Evolutionary conservation across 2,797 vertebrate genomes (phyloP), one percentile per base, ranked within the genome.

Genomic region (Picus viridis): DNA sequence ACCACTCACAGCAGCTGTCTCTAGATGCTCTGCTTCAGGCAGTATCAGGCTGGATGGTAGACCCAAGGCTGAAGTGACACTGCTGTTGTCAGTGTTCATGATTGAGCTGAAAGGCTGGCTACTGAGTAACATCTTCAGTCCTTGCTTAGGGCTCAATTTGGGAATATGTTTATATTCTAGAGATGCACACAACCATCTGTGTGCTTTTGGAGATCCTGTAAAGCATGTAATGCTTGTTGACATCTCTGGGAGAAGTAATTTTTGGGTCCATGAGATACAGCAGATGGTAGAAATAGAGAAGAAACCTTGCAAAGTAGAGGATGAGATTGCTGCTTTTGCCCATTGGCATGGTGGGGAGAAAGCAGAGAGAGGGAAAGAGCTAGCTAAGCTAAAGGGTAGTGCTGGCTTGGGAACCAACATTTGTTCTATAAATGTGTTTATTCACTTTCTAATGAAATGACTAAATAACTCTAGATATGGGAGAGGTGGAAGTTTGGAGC

Each of bases 271-370:
- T 24, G 45, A 57, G 41, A 7, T 39, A 12, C 9, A 68, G 27
- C 23, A 59, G 27, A 30, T 65, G 63, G 41, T 75, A 71, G 63
- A 79, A 79, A 86, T 8, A 41, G 53, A 74, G 57, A 65, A 67
- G 58, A n/a, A 83, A 7, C 32, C 80, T 68, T 56, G 45, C 16
- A 41, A 80, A 45, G 34, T 84, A 17, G 20, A 51, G 36, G 24
- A 64, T 67, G 53, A 49, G 32, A 15, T 63, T 83, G 61, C 61
- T 80, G 54, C 20, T 27, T 15, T 67, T 86, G 20, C 54, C 19
- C 24, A 19, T 59, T 0, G 1, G 23, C 53, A 34, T 0, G 1
- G 36, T 34, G 34, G 27, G 26, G 30, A 71, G 49, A 22, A 75
- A 62, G 11, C 0, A 1, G 16, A 59, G 45, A 30, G 26, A 71